phyloP scores from a whole-genome alignment of 2,113 vertebrate genomes.

The Rattus rattus region DNA sequence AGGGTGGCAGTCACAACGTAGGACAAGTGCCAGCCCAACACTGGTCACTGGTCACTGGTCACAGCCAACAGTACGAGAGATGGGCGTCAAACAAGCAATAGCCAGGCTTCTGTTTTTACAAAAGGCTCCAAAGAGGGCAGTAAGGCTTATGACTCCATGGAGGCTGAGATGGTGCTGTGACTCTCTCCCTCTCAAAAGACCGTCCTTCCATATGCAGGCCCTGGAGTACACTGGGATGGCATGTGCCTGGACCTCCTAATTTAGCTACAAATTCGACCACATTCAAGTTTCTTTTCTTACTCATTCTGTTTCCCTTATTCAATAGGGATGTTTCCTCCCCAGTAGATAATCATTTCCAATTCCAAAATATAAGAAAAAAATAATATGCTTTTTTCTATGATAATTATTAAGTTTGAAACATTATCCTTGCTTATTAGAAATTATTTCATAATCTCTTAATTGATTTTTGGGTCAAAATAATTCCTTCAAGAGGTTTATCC shows the following conservation, averaged over 20 bases:
- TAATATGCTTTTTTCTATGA: background rate
- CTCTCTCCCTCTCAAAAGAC: background rate
- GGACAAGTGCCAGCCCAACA: background rate
- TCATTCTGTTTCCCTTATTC: background rate
- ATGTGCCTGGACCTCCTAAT: background rate
- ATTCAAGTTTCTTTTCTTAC: background rate
- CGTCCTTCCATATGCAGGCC: background rate
- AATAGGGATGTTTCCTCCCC: background rate
- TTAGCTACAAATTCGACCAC: background rate
- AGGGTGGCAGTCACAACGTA: background rate
- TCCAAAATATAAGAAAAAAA: slow-evolving; percentile 15
- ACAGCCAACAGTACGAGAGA: background rate
- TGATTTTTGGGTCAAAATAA: slow-evolving; percentile 66
- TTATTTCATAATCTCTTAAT: slow-evolving; percentile 55
- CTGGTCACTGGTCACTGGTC: background rate
- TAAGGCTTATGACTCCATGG: background rate
- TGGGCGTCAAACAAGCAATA: background rate
- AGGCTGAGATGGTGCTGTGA: background rate
- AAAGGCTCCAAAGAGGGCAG: background rate
- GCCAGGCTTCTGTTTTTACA: background rate
- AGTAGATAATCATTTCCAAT: slow-evolving; percentile 33
- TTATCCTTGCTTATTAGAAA: slow-evolving; percentile 66
- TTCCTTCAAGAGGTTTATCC: slow-evolving; percentile 58
- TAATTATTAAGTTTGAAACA: slow-evolving; percentile 40
- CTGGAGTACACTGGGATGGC: background rate